Percentiles rank a stretch among this genome's conserved stretches.
These are phyloP conservation scores for Neodiprion pinetum DNA, from an alignment of 1,140 invertebrate species.

Conservation along the genomic window DNA sequence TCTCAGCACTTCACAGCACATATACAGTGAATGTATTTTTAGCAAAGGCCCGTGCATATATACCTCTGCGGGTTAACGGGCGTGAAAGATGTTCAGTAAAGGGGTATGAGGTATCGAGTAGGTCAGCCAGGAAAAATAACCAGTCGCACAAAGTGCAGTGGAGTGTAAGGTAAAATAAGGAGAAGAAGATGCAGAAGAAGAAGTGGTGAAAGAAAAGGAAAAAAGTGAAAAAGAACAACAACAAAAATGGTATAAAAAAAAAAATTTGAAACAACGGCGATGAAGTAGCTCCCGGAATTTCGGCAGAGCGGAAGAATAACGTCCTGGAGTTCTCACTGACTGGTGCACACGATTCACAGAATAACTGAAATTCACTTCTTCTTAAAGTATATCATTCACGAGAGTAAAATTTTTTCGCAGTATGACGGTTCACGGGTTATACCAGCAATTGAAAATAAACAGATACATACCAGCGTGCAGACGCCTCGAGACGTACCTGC, in stretches of 20 bases:
- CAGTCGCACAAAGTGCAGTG: slow-evolving; percentile 1
- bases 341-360: too few species aligned
- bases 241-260: neutral
- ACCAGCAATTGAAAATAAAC: too few species aligned
- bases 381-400: too few species aligned
- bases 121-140: neutral
- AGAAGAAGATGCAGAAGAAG: neutral
- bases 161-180: neutral
- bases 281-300: neutral
- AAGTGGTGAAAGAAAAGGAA: neutral
- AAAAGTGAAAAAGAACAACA: neutral
- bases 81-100: neutral
- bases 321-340: too few species aligned
- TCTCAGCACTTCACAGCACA: too few species aligned
- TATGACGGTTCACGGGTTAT: too few species aligned
- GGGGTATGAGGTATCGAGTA: neutral
- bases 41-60: neutral
- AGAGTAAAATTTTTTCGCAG: too few species aligned
- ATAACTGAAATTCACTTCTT: too few species aligned
- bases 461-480: too few species aligned
- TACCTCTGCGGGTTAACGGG: neutral
- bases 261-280: neutral
- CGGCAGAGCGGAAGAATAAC: neutral
- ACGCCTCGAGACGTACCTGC: too few species aligned
- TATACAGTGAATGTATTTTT: neutral